Conservation (phyloP, 2,888 invertebrate genomes). For the Argyresthia albistria region DNA sequence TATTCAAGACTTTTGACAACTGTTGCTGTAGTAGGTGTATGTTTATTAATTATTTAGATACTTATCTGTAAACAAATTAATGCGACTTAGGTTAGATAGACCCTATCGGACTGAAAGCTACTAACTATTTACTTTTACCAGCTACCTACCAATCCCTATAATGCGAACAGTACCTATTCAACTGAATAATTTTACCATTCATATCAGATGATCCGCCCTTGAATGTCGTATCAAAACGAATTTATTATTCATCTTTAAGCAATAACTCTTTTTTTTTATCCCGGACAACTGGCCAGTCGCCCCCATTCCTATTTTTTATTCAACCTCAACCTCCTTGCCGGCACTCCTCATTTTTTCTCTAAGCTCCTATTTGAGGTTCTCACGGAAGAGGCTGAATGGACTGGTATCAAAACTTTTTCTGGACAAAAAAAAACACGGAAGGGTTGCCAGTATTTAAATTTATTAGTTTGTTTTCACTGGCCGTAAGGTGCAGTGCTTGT, state of each 20-base stretch:
- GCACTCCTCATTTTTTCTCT: slow-evolving; percentile 41
- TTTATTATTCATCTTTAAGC: slow-evolving; percentile 47
- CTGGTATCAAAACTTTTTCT: slow-evolving; percentile 24
- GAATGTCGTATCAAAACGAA: slow-evolving; percentile 19
- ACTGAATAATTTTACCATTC: not conserved
- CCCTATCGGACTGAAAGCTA: too few species aligned
- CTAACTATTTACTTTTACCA: too few species aligned
- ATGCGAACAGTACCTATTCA: too few species aligned
- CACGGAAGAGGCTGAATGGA: slow-evolving; percentile 65
- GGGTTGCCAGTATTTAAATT: slow-evolving; percentile 62
- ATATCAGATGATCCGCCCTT: slow-evolving; percentile 39
- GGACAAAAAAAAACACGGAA: slow-evolving; percentile 56
- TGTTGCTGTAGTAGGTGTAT: too few species aligned
- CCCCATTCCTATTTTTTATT: slow-evolving; percentile 48
- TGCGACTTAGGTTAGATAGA: too few species aligned
- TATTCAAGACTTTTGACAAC: too few species aligned
- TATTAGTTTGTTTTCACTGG: slow-evolving; percentile 56
- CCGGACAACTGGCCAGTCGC: slow-evolving; percentile 61
- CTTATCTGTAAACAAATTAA: too few species aligned
- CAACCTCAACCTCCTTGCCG: slow-evolving; percentile 20
- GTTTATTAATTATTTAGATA: too few species aligned
- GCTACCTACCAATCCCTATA: too few species aligned
- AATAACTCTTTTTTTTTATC: slow-evolving; percentile 40
- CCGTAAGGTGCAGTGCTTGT: slow-evolving; percentile 52
- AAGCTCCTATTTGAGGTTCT: slow-evolving; percentile 61